Percentiles rank a stretch among this genome's conserved stretches.
These are phyloP conservation scores for Subacronicta megacephala DNA, from an alignment of 2,888 invertebrate genomes.

Conservation along the genomic window DNA sequence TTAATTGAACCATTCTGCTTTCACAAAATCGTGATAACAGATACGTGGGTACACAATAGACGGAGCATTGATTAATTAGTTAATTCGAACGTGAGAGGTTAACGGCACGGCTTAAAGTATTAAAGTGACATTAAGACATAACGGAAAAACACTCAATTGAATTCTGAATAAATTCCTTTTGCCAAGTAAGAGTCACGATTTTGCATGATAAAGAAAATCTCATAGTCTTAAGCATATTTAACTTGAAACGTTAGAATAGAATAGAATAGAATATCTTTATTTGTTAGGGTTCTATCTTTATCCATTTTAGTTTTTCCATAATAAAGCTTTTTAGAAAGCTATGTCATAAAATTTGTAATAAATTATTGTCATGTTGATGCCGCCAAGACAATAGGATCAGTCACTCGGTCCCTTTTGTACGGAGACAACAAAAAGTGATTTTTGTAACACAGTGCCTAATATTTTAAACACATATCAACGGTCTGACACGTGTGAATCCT, in stretches of 20 bases:
- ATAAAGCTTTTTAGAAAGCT: no score
- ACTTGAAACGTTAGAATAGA: no score
- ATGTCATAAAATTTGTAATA: constrained; percentile 10
- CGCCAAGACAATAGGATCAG: constrained; percentile 1
- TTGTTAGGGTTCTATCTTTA: no score
- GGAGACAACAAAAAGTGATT: constrained; percentile 12
- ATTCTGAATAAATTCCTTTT: constrained; percentile 38
- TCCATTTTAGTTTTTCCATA: no score
- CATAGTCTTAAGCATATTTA: constrained; percentile 28
- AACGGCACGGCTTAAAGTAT: constrained; percentile 60
- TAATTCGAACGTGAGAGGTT: constrained; percentile 68
- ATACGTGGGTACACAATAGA: constrained; percentile 50
- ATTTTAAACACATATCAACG: constrained; percentile 12
- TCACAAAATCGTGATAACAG: constrained; percentile 56
- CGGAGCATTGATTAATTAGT: constrained; percentile 66
- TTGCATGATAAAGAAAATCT: constrained; percentile 38
- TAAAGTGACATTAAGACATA: constrained; percentile 49
- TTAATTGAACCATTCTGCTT: constrained; percentile 62
- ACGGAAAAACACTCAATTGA: constrained; percentile 54
- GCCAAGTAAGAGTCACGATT: constrained; percentile 35
- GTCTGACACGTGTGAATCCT: constrained; percentile 23
- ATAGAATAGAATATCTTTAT: no score
- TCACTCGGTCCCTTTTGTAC: constrained; percentile 6
- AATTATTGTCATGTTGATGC: constrained; percentile 14
- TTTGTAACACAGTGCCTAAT: constrained; percentile 2